These are phyloP conservation scores for Lepus europaeus DNA, from an alignment of 2,113 vertebrate genomes.

Conservation along the genomic window DNA sequence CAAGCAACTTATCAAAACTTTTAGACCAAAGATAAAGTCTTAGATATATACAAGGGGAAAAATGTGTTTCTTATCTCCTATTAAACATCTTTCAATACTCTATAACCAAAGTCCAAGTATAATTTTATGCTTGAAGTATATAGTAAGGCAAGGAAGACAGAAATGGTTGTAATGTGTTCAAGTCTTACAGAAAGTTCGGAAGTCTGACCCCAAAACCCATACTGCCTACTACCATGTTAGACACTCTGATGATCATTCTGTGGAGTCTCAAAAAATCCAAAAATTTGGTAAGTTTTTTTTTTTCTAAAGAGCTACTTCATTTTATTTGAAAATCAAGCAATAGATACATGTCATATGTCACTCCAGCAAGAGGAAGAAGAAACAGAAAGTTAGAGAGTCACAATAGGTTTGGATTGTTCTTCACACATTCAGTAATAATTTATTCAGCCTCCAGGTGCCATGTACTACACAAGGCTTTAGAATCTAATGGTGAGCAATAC, in stretches of 20 bases:
- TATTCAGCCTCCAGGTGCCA: not conserved
- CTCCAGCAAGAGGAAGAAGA: not conserved
- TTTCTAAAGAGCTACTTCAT: not conserved
- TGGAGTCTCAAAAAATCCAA: not conserved
- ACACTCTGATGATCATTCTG: no score
- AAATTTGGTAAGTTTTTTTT: not conserved
- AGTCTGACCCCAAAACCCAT: not conserved
- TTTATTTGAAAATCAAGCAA: not conserved
- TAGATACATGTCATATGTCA: not conserved
- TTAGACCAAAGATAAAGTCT: not conserved
- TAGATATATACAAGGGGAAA: not conserved
- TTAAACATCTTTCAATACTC: not conserved
- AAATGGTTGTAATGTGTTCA: not conserved
- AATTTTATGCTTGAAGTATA: not conserved
- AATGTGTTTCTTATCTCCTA: not conserved
- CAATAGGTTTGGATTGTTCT: not conserved
- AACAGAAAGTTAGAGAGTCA: not conserved
- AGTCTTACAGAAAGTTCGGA: not conserved
- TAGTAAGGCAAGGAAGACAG: not conserved
- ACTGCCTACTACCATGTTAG: fast-evolving
- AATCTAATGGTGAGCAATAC: not conserved
- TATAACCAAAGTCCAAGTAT: not conserved
- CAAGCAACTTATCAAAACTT: not conserved
- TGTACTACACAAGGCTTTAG: not conserved
- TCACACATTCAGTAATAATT: not conserved